Conservation (phyloP, 1,140 invertebrate species). For the Trichoplusia ni region DNA sequence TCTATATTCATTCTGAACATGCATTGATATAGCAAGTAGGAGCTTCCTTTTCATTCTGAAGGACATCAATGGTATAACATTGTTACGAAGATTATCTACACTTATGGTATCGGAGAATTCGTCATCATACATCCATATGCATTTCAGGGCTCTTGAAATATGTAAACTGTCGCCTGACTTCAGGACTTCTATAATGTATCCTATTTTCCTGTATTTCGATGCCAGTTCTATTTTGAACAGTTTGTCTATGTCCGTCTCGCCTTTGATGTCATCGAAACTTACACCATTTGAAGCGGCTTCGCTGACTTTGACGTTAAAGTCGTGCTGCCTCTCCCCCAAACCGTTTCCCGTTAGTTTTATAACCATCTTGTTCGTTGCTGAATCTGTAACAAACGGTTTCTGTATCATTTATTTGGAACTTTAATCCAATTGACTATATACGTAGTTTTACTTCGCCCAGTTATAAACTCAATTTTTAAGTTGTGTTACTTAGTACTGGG, state of each 20-base stretch:
- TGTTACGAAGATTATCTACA: constrained; percentile 36
- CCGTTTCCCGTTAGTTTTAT: constrained; percentile 35
- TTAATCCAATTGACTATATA: too few relatives aligned
- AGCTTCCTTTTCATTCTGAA: constrained; percentile 44
- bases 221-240: constrained; percentile 53
- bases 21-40: constrained; percentile 34
- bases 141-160: constrained; percentile 45
- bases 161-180: constrained; percentile 50
- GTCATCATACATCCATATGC: constrained; percentile 43
- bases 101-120: constrained; percentile 41
- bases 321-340: constrained; percentile 37
- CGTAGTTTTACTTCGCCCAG: too few relatives aligned
- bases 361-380: constrained; percentile 31
- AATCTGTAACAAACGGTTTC: constrained; percentile 17
- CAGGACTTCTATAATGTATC: constrained; percentile 47
- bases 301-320: constrained; percentile 42
- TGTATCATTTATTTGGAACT: too few relatives aligned
- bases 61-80: constrained; percentile 46
- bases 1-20: constrained; percentile 39
- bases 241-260: constrained; percentile 40
- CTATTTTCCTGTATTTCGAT: constrained; percentile 42
- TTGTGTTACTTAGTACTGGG: too few relatives aligned
- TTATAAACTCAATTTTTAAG: too few relatives aligned
- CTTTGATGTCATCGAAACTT: constrained; percentile 32
- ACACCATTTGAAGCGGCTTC: constrained; percentile 37